Evolutionary conservation across 2,113 vertebrate genomes (phyloP).

Genomic region (Synchiropus splendidus): DNA sequence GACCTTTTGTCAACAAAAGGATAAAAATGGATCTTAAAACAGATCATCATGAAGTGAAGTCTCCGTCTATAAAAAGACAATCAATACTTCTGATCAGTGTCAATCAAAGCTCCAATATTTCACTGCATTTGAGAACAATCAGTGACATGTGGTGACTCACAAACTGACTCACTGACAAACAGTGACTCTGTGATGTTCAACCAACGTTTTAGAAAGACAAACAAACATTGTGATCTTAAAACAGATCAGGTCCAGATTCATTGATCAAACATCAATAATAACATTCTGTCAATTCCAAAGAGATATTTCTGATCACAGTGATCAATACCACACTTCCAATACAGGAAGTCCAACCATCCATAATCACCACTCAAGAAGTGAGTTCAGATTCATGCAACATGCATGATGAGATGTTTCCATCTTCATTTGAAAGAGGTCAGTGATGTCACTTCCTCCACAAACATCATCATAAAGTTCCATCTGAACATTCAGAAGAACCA

Average conservation of each 20-base stretch:
- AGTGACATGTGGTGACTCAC: constrained; percentile 1
- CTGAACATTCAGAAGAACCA: too few relatives aligned
- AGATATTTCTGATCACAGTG: not conserved
- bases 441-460: constrained; percentile 22
- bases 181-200: not conserved
- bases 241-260: constrained; percentile 7
- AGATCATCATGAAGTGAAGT: not conserved
- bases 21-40: not conserved
- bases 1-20: not conserved
- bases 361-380: not conserved
- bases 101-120: too few relatives aligned
- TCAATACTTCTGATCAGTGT: not conserved
- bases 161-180: not conserved
- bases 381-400: constrained; percentile 1
- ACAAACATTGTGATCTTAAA: constrained; percentile 1
- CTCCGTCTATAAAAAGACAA: not conserved
- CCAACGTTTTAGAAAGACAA: not conserved
- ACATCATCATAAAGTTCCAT: too few relatives aligned
- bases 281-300: not conserved
- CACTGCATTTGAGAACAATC: not conserved
- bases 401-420: constrained; percentile 2
- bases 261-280: not conserved
- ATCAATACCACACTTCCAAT: not conserved
- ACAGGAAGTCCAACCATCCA: not conserved
- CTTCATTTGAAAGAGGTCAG: not conserved